Percentiles rank a stretch among this genome's conserved stretches.
phyloP scores from a whole-genome alignment of 2,797 vertebrate species.

The Phataginus tetradactyla region DNA sequence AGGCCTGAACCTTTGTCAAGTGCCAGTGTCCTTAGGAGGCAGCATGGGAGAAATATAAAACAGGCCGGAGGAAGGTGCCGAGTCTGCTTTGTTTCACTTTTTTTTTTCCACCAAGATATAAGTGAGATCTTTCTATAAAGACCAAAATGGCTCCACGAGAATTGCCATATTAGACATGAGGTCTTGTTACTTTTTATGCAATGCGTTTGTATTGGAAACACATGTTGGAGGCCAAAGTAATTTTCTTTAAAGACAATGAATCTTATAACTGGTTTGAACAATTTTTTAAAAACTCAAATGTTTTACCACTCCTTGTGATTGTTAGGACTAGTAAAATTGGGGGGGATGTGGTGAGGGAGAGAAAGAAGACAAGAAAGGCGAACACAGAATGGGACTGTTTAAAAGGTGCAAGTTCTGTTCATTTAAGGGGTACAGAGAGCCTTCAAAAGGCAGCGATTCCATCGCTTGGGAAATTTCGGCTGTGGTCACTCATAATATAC shows the following conservation, averaged over 20 bases:
- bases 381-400: neutral
- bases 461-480: constrained; percentile 41
- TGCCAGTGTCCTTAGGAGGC: constrained; percentile 77
- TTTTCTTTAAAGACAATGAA: constrained; percentile 77
- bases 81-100: constrained; percentile 67
- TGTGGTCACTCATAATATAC: neutral
- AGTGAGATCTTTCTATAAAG: constrained; percentile 80
- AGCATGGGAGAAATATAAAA: constrained; percentile 81
- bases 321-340: constrained; percentile 38
- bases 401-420: neutral
- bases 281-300: constrained; percentile 2
- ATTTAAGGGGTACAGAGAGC: neutral
- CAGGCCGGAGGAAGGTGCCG: constrained; percentile 73
- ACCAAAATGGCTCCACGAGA: constrained; percentile 76
- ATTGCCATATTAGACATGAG: constrained; percentile 63
- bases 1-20: constrained; percentile 80
- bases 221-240: constrained; percentile 69
- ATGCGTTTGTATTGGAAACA: constrained; percentile 78
- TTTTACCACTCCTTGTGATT: constrained; percentile 53
- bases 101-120: constrained; percentile 60
- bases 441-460: neutral
- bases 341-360: neutral
- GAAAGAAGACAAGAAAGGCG: constrained; percentile 54
- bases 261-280: constrained; percentile 43
- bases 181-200: constrained; percentile 74